These are phyloP conservation scores for Chrosomus eos DNA, from an alignment of 2,797 vertebrate species.

Conservation along the genomic window DNA sequence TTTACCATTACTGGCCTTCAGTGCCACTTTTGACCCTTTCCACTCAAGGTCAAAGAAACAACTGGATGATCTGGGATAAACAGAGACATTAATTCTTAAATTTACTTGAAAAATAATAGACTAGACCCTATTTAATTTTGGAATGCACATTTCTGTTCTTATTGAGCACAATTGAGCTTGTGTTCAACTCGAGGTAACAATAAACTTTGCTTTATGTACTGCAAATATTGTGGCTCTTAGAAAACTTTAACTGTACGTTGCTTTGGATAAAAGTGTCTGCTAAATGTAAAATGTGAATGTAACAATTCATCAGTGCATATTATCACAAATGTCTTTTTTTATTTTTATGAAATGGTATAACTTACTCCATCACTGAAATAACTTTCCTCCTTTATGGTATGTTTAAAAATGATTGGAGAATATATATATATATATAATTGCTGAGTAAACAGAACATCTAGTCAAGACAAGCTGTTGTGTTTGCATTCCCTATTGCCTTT, in stretches of 20 bases:
- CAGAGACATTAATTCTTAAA: neutral
- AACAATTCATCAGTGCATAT: neutral
- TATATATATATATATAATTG: neutral
- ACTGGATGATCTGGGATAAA: slow-evolving; percentile 82
- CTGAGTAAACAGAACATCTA: slow-evolving; percentile 1
- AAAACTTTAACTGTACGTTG: neutral
- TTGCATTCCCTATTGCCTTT: neutral
- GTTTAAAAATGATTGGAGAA: no score
- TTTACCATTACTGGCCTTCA: slow-evolving; percentile 90
- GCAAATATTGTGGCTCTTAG: neutral
- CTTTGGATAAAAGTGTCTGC: neutral
- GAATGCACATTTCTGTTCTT: neutral
- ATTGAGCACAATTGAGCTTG: neutral
- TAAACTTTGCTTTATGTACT: neutral
- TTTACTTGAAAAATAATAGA: no score
- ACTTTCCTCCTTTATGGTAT: neutral
- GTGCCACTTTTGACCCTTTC: slow-evolving; percentile 86
- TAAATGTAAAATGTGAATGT: neutral
- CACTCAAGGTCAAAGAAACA: slow-evolving; percentile 94
- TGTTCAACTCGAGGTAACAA: neutral
- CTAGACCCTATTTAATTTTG: no score
- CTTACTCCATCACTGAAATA: neutral
- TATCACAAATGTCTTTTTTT: neutral
- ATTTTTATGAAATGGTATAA: neutral
- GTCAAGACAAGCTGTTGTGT: slow-evolving; percentile 1